Conservation (phyloP, 2,113 vertebrate species). For the Tylochromis polylepis region DNA sequence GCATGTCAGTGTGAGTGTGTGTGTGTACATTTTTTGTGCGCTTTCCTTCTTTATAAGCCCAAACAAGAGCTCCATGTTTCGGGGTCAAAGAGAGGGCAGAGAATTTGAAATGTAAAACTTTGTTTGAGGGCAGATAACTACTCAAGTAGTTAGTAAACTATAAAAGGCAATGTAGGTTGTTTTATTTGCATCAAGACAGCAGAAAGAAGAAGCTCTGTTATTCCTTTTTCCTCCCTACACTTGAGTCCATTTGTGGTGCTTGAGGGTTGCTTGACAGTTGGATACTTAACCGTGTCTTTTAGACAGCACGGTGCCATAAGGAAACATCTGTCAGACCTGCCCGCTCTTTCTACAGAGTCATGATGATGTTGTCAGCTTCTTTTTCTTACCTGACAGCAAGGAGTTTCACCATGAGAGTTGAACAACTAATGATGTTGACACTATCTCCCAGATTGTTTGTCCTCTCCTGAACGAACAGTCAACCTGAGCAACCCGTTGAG, state of each 20-base stretch:
- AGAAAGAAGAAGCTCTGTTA: background rate
- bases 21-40: background rate
- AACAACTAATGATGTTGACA: background rate
- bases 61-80: conserved; percentile 58
- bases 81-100: conserved; percentile 63
- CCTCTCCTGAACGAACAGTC: background rate
- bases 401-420: background rate
- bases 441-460: background rate
- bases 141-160: background rate
- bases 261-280: background rate
- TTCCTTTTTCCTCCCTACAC: background rate
- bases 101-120: conserved; percentile 52
- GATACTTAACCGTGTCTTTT: background rate
- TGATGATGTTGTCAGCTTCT: background rate
- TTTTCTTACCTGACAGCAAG: background rate
- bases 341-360: background rate
- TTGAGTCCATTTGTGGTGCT: background rate
- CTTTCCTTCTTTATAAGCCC: conserved; percentile 50
- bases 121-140: conserved; percentile 28
- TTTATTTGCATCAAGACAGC: background rate
- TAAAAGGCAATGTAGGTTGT: background rate
- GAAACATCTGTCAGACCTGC: background rate
- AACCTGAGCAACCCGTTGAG: background rate
- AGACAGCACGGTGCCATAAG: background rate
- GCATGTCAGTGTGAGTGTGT: background rate